Evolutionary conservation across 2,888 invertebrate genomes (phyloP).

Genomic region (Epsilonema sp.): DNA sequence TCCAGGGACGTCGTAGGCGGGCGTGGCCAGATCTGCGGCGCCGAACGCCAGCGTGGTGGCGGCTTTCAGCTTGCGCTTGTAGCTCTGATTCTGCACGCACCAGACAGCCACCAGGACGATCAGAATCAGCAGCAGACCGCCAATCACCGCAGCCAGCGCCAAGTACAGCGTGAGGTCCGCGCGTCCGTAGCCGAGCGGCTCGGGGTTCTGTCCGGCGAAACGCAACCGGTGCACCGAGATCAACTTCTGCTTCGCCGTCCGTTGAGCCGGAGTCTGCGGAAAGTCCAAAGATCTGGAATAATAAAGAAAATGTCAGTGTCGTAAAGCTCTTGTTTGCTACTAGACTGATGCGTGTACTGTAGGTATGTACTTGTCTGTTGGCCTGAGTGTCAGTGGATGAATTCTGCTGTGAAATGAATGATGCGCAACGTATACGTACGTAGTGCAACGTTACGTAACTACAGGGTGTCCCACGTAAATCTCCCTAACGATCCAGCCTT

Average conservation of each 20-base stretch:
- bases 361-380: too few species aligned
- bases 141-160: neutral
- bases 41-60: conserved; percentile 81
- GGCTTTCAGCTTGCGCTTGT: conserved; percentile 65
- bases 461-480: too few species aligned
- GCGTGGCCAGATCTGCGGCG: neutral
- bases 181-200: neutral
- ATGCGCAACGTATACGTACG: too few species aligned
- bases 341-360: too few species aligned
- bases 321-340: too few species aligned
- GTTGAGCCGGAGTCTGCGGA: conserved; percentile 2
- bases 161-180: neutral
- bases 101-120: conserved; percentile 5
- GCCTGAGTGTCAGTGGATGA: too few species aligned
- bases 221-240: neutral
- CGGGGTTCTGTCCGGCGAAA: neutral
- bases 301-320: too few species aligned
- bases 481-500: too few species aligned
- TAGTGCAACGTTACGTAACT: too few species aligned
- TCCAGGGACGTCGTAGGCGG: conserved; percentile 1
- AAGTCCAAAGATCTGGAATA: conserved; percentile 8
- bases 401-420: too few species aligned
- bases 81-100: conserved; percentile 13
- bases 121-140: conserved; percentile 3
- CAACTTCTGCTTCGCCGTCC: conserved; percentile 4